Percentiles rank a stretch among this genome's conserved stretches.
phyloP scores from a whole-genome alignment of 2,113 vertebrate genomes.

The Nyctibius bracteatus region DNA sequence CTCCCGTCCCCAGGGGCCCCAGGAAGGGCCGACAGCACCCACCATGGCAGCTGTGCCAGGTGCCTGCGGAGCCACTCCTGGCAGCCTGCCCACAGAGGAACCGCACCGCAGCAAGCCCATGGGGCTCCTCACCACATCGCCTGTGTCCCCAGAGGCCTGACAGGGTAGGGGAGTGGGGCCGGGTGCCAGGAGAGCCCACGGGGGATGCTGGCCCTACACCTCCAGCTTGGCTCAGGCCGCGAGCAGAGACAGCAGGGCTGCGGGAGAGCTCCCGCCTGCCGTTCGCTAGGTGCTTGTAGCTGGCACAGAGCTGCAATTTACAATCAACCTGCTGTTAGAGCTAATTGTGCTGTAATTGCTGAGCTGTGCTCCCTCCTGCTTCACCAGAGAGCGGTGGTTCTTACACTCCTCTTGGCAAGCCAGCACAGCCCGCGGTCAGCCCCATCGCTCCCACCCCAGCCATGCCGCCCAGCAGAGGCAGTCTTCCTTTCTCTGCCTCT shows the following conservation, averaged over 20 bases:
- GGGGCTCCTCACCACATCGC: background rate
- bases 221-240: background rate
- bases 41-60: rapidly evolving
- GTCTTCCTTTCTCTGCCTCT: background rate
- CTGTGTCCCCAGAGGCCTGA: rapidly evolving
- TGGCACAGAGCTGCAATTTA: conserved; percentile 54
- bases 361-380: conserved; percentile 42
- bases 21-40: background rate
- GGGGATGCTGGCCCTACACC: background rate
- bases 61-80: background rate
- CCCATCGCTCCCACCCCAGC: background rate
- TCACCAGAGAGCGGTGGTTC: background rate
- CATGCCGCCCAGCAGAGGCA: background rate
- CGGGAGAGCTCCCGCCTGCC: background rate
- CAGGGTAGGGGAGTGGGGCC: background rate
- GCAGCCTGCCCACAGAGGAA: background rate
- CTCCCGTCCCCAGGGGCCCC: background rate
- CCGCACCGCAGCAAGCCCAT: rapidly evolving
- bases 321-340: conserved; percentile 60
- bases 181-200: background rate
- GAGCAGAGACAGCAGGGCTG: background rate
- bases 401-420: background rate
- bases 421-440: background rate
- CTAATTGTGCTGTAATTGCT: conserved; percentile 63
- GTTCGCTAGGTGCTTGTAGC: background rate